Conservation (phyloP, 1,140 invertebrate genomes). For the Chironomus tepperi region DNA sequence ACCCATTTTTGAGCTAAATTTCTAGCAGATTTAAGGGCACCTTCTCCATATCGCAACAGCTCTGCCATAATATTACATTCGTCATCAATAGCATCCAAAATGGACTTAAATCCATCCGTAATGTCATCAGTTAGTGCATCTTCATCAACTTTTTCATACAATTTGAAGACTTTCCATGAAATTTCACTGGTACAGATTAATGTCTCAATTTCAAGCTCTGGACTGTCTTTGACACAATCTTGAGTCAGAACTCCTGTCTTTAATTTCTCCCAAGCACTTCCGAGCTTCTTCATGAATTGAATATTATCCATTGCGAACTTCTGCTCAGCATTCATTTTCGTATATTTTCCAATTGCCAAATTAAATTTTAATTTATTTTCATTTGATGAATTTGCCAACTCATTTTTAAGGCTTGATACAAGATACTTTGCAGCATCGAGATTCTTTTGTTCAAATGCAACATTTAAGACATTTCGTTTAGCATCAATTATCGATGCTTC, state of each 20-base stretch:
- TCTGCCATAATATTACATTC: neutral
- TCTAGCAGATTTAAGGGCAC: neutral
- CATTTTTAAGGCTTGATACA: neutral
- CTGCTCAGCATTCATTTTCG: neutral
- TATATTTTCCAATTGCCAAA: neutral
- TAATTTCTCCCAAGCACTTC: neutral
- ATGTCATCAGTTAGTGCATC: neutral
- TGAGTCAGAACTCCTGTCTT: neutral
- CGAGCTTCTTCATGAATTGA: neutral
- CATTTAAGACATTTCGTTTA: neutral
- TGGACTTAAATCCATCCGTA: neutral
- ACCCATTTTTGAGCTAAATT: neutral
- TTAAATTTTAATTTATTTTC: neutral
- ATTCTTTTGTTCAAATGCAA: slow-evolving; percentile 2
- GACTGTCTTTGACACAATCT: neutral
- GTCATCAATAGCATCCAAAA: neutral
- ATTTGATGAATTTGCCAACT: neutral
- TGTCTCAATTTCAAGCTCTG: neutral
- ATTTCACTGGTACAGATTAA: neutral
- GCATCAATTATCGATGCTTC: neutral
- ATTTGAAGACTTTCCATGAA: neutral
- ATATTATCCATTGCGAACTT: neutral
- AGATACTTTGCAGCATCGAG: neutral
- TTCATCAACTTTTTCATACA: neutral
- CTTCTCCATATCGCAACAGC: neutral